A percentile compares a stretch with the other conserved stretches of the same genome.
These are phyloP conservation scores for Pollenia angustigena DNA, from an alignment of 2,888 invertebrate genomes.

Conservation along the genomic window DNA sequence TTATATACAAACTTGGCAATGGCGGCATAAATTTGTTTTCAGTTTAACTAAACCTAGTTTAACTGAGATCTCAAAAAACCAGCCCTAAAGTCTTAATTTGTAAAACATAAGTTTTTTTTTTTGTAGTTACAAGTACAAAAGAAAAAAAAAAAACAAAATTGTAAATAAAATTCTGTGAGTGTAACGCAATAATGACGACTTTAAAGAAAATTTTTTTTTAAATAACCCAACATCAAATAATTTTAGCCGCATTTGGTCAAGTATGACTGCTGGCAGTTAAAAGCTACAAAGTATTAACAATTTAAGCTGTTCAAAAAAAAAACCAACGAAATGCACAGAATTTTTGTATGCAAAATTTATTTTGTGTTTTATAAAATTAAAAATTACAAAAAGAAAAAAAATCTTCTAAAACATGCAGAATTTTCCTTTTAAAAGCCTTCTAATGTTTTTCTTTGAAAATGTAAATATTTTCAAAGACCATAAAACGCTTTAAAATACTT, in stretches of 20 bases:
- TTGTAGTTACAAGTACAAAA: background rate
- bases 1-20: too few relatives aligned
- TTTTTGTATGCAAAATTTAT: conserved; percentile 55
- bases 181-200: conserved; percentile 6
- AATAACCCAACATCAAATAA: conserved; percentile 67
- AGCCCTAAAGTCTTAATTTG: too few relatives aligned
- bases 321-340: background rate
- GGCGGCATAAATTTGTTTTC: too few relatives aligned
- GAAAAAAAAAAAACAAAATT: background rate
- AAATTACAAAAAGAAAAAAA: conserved; percentile 20
- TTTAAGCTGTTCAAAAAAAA: conserved; percentile 14
- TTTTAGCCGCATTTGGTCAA: conserved; percentile 67
- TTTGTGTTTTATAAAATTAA: conserved; percentile 46
- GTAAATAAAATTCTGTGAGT: background rate
- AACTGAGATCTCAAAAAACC: too few relatives aligned
- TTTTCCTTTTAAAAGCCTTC: conserved; percentile 60
- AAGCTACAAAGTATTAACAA: conserved; percentile 47
- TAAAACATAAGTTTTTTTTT: too few relatives aligned
- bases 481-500: conserved; percentile 36
- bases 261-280: conserved; percentile 54
- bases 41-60: too few relatives aligned
- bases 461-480: conserved; percentile 53
- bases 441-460: conserved; percentile 64
- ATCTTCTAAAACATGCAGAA: background rate
- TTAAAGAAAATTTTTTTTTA: conserved; percentile 41